These are phyloP conservation scores for Hemistola chrysoprasaria DNA, from an alignment of 2,888 invertebrate genomes.

Conservation along the genomic window DNA sequence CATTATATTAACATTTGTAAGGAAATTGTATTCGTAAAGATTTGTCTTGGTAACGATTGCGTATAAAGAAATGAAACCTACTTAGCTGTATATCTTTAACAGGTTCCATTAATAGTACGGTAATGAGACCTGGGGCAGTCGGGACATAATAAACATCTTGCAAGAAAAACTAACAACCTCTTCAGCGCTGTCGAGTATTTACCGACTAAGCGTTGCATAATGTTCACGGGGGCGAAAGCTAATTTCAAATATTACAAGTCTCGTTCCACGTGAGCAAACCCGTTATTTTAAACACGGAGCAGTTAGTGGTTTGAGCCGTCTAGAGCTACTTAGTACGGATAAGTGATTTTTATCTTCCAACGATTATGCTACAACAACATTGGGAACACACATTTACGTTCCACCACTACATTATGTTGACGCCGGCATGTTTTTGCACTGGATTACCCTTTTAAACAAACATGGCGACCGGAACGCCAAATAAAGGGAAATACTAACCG, in stretches of 20 bases:
- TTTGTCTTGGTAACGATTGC: neutral
- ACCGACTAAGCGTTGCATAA: constrained; percentile 30
- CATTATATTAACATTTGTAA: constrained; percentile 2
- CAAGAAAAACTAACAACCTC: constrained; percentile 8
- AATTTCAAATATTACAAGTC: constrained; percentile 50
- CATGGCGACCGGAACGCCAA: constrained; percentile 70
- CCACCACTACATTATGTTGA: constrained; percentile 60
- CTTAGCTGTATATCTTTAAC: no score
- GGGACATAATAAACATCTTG: constrained; percentile 14
- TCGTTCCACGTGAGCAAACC: constrained; percentile 44
- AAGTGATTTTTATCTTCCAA: constrained; percentile 74
- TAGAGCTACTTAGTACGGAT: constrained; percentile 56
- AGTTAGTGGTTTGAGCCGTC: constrained; percentile 56
- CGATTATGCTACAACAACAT: constrained; percentile 65
- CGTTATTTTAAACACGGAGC: constrained; percentile 44
- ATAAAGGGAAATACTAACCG: constrained; percentile 75
- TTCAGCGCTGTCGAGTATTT: constrained; percentile 7
- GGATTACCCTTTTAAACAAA: constrained; percentile 78
- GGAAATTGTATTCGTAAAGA: neutral
- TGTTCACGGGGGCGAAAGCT: constrained; percentile 39
- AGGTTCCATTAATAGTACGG: constrained; percentile 4
- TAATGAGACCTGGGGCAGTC: constrained; percentile 9
- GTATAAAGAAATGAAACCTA: no score
- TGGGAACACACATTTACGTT: constrained; percentile 66
- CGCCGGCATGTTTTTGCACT: constrained; percentile 62